Evolutionary conservation across 2,797 vertebrate genomes (phyloP).

Genomic region (Alfaro cultratus): DNA sequence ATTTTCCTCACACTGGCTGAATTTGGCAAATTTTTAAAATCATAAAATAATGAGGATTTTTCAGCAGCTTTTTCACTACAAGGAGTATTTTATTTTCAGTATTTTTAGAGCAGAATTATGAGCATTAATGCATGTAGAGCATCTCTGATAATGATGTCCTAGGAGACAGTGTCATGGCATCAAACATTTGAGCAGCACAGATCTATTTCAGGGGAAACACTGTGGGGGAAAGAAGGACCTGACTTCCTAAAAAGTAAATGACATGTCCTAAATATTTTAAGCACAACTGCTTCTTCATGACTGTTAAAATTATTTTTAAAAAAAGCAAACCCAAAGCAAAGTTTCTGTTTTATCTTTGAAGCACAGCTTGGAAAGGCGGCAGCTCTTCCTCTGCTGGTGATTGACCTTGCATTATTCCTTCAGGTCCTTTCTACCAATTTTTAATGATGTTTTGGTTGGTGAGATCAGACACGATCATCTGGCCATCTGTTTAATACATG

Average conservation of each 20-base stretch:
- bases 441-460: background rate
- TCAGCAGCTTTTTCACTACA: background rate
- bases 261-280: background rate
- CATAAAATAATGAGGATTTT: background rate
- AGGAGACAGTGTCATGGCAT: background rate
- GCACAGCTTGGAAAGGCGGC: background rate
- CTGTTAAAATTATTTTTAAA: background rate
- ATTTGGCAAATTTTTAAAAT: background rate
- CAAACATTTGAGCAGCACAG: background rate
- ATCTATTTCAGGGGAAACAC: background rate
- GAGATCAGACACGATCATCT: background rate
- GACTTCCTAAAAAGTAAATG: background rate
- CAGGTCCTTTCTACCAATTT: background rate
- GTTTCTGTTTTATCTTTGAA: background rate
- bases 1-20: background rate
- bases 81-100: background rate
- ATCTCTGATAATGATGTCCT: slow-evolving; percentile 11
- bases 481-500: background rate
- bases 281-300: background rate
- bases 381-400: background rate
- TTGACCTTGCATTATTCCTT: background rate
- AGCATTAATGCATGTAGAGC: background rate
- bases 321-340: background rate
- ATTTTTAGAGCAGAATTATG: background rate
- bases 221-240: background rate